Conservation (phyloP, 2,888 invertebrate species). For the Ommatoiulus sabulosus region DNA sequence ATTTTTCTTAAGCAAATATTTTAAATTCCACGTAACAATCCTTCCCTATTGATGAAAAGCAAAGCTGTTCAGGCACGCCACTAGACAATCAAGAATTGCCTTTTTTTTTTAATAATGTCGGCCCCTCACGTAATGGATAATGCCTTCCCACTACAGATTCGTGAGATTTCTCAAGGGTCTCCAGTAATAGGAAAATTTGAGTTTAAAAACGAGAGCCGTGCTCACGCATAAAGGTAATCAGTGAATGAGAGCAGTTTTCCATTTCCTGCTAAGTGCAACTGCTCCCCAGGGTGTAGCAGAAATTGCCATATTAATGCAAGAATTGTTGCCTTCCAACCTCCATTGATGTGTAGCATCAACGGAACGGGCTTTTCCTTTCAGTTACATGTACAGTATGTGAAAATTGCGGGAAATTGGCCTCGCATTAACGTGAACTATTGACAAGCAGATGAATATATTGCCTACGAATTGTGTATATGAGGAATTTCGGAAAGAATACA, state of each 20-base stretch:
- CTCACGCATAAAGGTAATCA: slow-evolving; percentile 44
- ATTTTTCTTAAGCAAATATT: background rate
- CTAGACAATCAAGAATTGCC: background rate
- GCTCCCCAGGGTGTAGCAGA: background rate
- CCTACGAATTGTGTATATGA: too few species aligned
- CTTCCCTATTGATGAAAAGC: background rate
- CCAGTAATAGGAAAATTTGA: background rate
- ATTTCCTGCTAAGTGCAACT: slow-evolving; percentile 23
- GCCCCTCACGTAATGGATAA: background rate
- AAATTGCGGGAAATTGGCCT: background rate
- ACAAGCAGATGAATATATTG: too few species aligned
- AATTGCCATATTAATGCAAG: slow-evolving; percentile 5
- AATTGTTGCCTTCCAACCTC: background rate
- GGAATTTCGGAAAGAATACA: too few species aligned
- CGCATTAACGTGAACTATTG: too few species aligned
- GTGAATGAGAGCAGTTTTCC: slow-evolving; percentile 17
- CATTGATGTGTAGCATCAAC: background rate
- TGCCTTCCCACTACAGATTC: background rate
- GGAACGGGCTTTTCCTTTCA: background rate
- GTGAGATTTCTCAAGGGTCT: background rate
- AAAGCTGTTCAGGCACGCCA: slow-evolving; percentile 27
- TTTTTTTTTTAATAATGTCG: background rate
- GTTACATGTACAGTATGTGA: background rate
- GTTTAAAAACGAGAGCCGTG: background rate
- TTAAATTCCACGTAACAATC: background rate